Evolutionary conservation across 1,140 invertebrate species (phyloP), one percentile per base, ranked within the genome.

Genomic region (Neodiprion pinetum): DNA sequence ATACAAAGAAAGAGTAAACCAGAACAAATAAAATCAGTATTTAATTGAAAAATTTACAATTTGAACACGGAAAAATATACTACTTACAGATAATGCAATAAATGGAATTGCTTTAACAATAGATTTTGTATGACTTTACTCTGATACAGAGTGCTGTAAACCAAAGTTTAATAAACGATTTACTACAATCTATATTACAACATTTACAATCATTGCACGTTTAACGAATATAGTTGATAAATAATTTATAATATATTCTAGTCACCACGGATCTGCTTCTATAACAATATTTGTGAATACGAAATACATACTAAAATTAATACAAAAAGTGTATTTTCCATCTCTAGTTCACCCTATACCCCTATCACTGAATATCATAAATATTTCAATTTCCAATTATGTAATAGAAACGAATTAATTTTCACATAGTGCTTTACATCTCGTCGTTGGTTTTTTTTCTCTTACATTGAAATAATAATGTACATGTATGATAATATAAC

Each of bases 201-300:
- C 80, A 74, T 67, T 67, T 77, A 72, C 48, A 76, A 76, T 79
- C 76, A 61, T 70, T 75, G 73, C 66, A 76, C 79, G 70, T 81
- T 70, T 77, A 77, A 61, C n/a, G 9, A 61, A 61, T 61, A 61
- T 75, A 82, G 82, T 80, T 79, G 80, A 83, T 83, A 77, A 83
- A 82, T 82, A 80, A 83, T 83, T 78, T 83, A 82, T 85, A 85
- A 85, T 79, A 85, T 85, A 85, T 83, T 87, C 85, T 87, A 87
- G 85, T 87, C 85, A 86, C 72, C 76, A 81, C 77, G 69, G 83
- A 83, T 83, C 79, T 81, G 80, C 81, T 85, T 83, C 79, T 81
- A 61, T 17, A 61, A 14, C 11, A 61, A 61, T 61, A 61, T 61
- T 61, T 61, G 53, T 14, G 53, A 61, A 61, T 14, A 61, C 53